Conservation (phyloP, 2,797 vertebrate genomes). For the Catamblyrhynchus diadema region DNA sequence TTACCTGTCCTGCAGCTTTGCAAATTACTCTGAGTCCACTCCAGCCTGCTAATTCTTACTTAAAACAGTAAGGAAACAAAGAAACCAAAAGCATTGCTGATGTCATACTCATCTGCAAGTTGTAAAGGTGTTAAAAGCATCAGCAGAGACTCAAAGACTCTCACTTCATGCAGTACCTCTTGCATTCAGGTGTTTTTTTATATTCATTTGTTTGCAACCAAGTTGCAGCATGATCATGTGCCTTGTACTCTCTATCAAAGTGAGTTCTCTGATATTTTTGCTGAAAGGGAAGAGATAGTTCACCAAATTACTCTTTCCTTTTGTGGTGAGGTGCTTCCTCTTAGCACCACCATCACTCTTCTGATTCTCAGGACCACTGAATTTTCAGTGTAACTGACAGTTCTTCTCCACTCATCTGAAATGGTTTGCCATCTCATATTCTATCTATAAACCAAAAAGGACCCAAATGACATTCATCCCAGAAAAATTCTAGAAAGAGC, state of each 20-base stretch:
- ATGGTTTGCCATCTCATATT: background rate
- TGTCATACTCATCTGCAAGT: background rate
- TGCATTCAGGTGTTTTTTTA: background rate
- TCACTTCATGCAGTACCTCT: background rate
- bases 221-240: background rate
- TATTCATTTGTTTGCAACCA: background rate
- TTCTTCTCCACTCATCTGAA: background rate
- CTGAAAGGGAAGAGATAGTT: background rate
- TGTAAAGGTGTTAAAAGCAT: background rate
- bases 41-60: background rate
- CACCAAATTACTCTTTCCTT: background rate
- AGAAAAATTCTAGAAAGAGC: background rate
- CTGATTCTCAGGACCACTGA: background rate
- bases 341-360: background rate
- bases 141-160: background rate
- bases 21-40: background rate
- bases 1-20: background rate
- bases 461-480: background rate
- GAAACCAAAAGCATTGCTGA: background rate
- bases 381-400: background rate
- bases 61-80: background rate
- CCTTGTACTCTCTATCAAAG: background rate
- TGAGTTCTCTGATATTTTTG: background rate
- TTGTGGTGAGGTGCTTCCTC: too few relatives aligned
- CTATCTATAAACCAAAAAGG: background rate